phyloP scores from a whole-genome alignment of 2,888 invertebrate genomes.

The Macrophya annulata region DNA sequence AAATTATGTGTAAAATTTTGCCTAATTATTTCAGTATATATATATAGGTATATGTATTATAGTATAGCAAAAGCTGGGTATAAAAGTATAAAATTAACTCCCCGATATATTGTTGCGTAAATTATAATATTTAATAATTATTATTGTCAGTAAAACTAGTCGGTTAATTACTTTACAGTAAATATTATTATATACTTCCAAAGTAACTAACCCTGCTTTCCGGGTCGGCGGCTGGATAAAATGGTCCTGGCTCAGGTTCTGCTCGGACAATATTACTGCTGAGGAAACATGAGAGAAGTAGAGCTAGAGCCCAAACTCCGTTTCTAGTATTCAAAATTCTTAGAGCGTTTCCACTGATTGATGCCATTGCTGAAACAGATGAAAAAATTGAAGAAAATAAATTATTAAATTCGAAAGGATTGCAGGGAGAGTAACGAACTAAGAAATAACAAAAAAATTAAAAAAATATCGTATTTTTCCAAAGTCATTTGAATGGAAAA shows the following conservation, averaged over 20 bases:
- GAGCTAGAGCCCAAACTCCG: slow-evolving; percentile 69
- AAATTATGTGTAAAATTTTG: not conserved
- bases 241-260: slow-evolving; percentile 68
- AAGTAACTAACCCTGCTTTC: slow-evolving; percentile 68
- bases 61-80: not conserved
- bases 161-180: not conserved
- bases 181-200: too few species aligned
- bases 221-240: slow-evolving; percentile 65
- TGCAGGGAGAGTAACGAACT: not conserved
- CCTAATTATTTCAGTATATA: slow-evolving; percentile 24
- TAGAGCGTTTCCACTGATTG: slow-evolving; percentile 64
- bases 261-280: slow-evolving; percentile 63
- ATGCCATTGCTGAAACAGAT: slow-evolving; percentile 57
- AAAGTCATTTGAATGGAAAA: too few species aligned
- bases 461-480: too few species aligned
- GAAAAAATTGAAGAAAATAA: not conserved
- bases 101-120: too few species aligned
- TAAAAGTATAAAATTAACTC: not conserved
- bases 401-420: too few species aligned
- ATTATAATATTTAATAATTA: not conserved
- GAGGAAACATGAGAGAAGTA: slow-evolving; percentile 66
- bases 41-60: too few species aligned
- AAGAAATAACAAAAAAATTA: too few species aligned
- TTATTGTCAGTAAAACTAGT: not conserved
- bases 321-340: slow-evolving; percentile 64